phyloP scores from a whole-genome alignment of 2,888 invertebrate genomes.

The Ochropleura plecta region DNA sequence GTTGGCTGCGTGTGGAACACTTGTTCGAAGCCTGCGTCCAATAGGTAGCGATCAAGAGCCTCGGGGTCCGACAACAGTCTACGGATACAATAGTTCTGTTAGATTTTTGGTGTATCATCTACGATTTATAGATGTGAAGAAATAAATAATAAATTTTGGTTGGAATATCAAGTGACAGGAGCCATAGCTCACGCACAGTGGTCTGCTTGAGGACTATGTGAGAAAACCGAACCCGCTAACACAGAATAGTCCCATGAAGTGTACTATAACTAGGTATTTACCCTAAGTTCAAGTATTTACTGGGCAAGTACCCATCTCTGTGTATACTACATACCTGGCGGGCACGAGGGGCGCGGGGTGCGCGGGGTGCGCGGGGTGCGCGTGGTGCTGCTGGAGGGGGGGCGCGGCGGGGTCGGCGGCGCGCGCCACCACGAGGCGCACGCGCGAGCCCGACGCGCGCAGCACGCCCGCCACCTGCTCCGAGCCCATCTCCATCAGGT shows the following conservation, averaged over 20 bases:
- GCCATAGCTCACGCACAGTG: not conserved
- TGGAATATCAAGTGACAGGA: not conserved
- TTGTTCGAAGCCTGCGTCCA: constrained; percentile 95
- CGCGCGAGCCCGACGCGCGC: constrained; percentile 98
- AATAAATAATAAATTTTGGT: not conserved
- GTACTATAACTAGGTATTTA: not conserved
- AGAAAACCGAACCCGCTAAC: not conserved
- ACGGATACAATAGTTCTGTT: constrained; percentile 12
- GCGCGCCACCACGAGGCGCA: constrained; percentile 98
- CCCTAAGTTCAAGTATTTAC: not conserved
- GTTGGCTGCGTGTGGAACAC: constrained; percentile 92
- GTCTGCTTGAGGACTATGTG: not conserved
- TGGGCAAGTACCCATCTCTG: not conserved
- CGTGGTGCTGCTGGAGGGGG: constrained; percentile 85
- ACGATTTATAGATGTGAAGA: not conserved
- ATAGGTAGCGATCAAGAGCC: constrained; percentile 95
- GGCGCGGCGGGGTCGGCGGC: constrained; percentile 94
- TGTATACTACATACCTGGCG: constrained; percentile 81
- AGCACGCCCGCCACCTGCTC: constrained; percentile 99
- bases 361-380: constrained; percentile 81
- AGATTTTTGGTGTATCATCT: not conserved
- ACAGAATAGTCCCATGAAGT: not conserved
- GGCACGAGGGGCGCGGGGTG: constrained; percentile 92
- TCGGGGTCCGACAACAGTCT: constrained; percentile 96
- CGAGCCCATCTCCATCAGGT: constrained; percentile 98